Conservation (phyloP, 2,113 vertebrate genomes). For the Grammomys surdaster region DNA sequence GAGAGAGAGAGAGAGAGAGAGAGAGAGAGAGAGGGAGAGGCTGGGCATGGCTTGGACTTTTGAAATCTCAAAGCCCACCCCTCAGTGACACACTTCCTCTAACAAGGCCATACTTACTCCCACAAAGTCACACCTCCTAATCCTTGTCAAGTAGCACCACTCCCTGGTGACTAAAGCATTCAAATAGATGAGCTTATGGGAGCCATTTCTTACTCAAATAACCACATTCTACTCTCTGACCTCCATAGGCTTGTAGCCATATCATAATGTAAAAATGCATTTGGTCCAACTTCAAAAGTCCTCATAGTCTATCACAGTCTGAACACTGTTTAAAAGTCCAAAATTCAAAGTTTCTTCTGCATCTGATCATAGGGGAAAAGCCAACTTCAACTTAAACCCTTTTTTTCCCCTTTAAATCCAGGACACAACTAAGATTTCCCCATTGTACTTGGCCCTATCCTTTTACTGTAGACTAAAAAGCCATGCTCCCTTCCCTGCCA, state of each 20-base stretch:
- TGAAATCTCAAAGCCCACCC: not conserved
- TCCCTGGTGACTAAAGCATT: not conserved
- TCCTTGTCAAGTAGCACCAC: not conserved
- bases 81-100: not conserved
- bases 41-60: not conserved
- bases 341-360: not conserved
- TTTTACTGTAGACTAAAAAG: not conserved
- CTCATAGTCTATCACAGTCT: not conserved
- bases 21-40: too few species aligned
- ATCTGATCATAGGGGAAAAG: not conserved
- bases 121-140: not conserved
- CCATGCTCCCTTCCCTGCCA: not conserved
- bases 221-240: not conserved
- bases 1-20: too few species aligned
- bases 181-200: not conserved
- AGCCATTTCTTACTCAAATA: not conserved
- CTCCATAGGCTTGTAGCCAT: not conserved
- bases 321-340: not conserved
- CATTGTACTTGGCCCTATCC: slow-evolving; percentile 7
- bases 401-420: slow-evolving; percentile 30
- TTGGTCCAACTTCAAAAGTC: not conserved
- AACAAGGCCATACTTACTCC: not conserved
- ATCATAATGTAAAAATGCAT: not conserved
- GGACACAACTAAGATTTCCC: not conserved
- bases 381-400: not conserved